Percentiles rank a stretch among this genome's conserved stretches.
Conservation (phyloP, 2,888 invertebrate genomes). For the Margaritifera margaritifera region DNA sequence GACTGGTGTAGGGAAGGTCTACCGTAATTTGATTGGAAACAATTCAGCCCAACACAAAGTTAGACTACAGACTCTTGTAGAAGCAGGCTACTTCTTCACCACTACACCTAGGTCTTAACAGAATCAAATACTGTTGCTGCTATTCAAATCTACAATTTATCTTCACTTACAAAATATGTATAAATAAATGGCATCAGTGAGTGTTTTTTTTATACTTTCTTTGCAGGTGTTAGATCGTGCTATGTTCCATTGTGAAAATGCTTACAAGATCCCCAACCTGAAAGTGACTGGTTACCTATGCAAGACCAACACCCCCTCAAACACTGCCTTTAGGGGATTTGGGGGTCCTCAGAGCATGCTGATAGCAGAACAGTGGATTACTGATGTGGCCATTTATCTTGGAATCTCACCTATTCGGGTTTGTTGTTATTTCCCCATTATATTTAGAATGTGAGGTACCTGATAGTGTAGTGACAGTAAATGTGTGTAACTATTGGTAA, state of each 20-base stretch:
- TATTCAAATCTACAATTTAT: not conserved
- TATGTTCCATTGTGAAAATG: conserved; percentile 73
- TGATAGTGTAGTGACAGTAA: too few relatives aligned
- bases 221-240: conserved; percentile 86
- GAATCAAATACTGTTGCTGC: too few relatives aligned
- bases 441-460: too few relatives aligned
- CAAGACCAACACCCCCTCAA: conserved; percentile 91
- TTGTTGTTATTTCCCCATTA: conserved; percentile 32
- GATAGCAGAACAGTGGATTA: conserved; percentile 46
- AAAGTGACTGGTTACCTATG: conserved; percentile 81
- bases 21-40: too few relatives aligned
- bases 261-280: conserved; percentile 84
- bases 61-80: too few relatives aligned
- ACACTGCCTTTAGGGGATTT: conserved; percentile 86
- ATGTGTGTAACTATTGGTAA: too few relatives aligned
- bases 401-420: conserved; percentile 80
- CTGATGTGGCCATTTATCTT: conserved; percentile 78
- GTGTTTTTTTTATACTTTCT: conserved; percentile 3
- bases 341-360: conserved; percentile 57
- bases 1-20: too few relatives aligned
- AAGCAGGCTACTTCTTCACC: too few relatives aligned
- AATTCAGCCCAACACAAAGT: too few relatives aligned
- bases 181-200: not conserved
- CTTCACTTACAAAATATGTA: not conserved
- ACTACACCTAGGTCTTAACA: too few relatives aligned